Evolutionary conservation across 2,888 invertebrate species (phyloP).

Genomic region (Latrodectus hesperus): DNA sequence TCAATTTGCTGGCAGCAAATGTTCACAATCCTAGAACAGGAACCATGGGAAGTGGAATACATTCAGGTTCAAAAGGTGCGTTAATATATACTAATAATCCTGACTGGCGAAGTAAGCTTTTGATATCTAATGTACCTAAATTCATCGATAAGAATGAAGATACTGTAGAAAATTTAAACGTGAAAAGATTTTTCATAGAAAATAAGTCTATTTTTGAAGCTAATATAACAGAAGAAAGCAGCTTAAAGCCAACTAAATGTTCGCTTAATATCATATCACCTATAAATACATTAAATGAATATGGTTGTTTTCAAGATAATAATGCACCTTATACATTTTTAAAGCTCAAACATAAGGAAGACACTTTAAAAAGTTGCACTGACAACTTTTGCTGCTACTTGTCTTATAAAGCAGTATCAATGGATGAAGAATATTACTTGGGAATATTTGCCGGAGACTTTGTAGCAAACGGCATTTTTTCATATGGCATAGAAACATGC

Average conservation of each 20-base stretch:
- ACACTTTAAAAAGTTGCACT: slow-evolving; percentile 25
- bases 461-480: neutral
- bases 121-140: slow-evolving; percentile 71
- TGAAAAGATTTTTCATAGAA: slow-evolving; percentile 5
- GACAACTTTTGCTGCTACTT: slow-evolving; percentile 62
- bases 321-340: slow-evolving; percentile 3
- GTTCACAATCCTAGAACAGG: slow-evolving; percentile 80
- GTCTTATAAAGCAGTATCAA: slow-evolving; percentile 23
- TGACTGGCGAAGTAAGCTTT: slow-evolving; percentile 71
- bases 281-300: slow-evolving; percentile 3
- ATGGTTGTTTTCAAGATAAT: neutral
- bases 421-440: slow-evolving; percentile 39
- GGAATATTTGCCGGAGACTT: neutral
- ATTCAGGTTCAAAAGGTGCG: slow-evolving; percentile 78
- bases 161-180: neutral
- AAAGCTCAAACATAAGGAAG: slow-evolving; percentile 10
- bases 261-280: neutral
- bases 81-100: slow-evolving; percentile 72
- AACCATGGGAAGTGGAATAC: slow-evolving; percentile 85
- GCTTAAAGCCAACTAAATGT: slow-evolving; percentile 1
- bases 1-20: slow-evolving; percentile 83
- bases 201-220: neutral
- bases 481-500: slow-evolving; percentile 15
- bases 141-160: neutral
- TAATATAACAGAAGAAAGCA: neutral